Evolutionary conservation across 2,113 vertebrate species (phyloP).

Genomic region (Tyto alba): DNA sequence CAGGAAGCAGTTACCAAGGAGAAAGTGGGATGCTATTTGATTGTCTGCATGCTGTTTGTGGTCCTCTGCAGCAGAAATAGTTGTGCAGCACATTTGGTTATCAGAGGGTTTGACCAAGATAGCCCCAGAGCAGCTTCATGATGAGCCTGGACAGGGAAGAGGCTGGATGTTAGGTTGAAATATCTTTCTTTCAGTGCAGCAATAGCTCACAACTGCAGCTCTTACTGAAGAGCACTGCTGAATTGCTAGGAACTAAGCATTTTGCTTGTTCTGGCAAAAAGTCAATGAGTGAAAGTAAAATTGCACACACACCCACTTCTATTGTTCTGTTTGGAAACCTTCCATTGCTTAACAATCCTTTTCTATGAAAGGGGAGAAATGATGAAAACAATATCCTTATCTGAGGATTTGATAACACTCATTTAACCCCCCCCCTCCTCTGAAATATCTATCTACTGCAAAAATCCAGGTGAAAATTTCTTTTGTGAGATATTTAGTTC

Average conservation of each 20-base stretch:
- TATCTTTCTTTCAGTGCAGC: neutral
- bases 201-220: neutral
- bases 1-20: neutral
- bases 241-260: conserved; percentile 5
- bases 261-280: conserved; percentile 39
- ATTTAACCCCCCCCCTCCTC: neutral
- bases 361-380: conserved; percentile 4
- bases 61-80: neutral
- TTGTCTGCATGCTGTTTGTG: neutral
- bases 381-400: conserved; percentile 15
- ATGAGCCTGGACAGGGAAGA: neutral
- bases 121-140: neutral
- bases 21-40: neutral
- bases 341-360: conserved; percentile 8
- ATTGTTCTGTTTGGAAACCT: conserved; percentile 56
- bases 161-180: neutral
- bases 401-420: neutral
- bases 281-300: conserved; percentile 48
- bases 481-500: neutral
- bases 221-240: neutral
- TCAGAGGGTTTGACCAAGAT: neutral
- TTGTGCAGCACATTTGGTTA: neutral
- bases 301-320: neutral
- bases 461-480: neutral
- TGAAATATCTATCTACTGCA: neutral